Conservation (phyloP, 1,140 invertebrate species). For the Tyrophagus putrescentiae region DNA sequence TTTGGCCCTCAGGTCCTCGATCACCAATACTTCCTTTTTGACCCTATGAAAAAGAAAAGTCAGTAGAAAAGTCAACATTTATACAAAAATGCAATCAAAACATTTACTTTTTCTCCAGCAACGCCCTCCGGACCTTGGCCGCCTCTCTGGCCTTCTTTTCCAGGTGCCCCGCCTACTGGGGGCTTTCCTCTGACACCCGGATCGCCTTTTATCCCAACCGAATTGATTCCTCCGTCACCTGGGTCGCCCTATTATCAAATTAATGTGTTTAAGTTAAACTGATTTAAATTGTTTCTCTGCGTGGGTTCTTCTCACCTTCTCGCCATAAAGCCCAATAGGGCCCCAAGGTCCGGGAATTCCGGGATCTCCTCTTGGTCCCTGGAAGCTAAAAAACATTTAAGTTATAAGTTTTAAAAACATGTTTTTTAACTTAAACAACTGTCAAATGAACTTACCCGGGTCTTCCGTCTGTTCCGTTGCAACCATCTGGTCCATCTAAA, state of each 20-base stretch:
- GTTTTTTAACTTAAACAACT: too few relatives aligned
- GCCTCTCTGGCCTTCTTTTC: conserved; percentile 31
- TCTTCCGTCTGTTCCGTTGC: conserved; percentile 6
- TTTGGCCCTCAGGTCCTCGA: neutral
- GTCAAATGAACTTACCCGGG: neutral
- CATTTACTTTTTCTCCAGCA: conserved; percentile 37
- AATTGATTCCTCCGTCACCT: conserved; percentile 10
- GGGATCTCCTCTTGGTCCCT: neutral
- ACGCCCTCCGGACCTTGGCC: conserved; percentile 39
- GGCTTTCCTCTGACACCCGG: conserved; percentile 43
- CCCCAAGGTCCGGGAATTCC: neutral
- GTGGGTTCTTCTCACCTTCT: neutral
- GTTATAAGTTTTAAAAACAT: too few relatives aligned
- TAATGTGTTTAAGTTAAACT: neutral
- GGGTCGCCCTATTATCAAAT: neutral
- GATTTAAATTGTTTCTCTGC: neutral
- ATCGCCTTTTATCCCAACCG: conserved; percentile 4
- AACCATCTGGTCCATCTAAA: neutral
- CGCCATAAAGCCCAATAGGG: neutral
- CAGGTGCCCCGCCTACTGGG: conserved; percentile 40
- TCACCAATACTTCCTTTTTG: conserved; percentile 29
- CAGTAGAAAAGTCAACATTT: conserved; percentile 12
- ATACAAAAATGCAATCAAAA: conserved; percentile 40
- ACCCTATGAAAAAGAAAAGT: conserved; percentile 35
- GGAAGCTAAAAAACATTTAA: too few relatives aligned